Evolutionary conservation across 2,113 vertebrate species (phyloP).

Genomic region (Conger conger): DNA sequence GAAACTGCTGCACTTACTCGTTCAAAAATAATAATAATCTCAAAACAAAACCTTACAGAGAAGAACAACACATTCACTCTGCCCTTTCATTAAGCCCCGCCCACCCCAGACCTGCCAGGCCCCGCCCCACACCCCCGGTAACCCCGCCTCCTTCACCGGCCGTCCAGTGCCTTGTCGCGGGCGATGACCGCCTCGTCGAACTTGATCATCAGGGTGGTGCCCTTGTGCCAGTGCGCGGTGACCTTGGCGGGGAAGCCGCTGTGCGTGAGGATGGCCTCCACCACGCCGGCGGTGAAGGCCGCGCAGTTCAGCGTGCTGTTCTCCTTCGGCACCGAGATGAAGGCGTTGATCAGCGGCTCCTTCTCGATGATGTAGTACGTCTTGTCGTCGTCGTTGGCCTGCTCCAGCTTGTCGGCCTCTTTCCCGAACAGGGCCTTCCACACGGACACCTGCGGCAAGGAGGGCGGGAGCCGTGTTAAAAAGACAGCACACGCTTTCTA

Average conservation of each 20-base stretch:
- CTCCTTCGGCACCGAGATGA: conserved; percentile 90
- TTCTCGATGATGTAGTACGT: conserved; percentile 94
- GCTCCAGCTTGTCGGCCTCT: conserved; percentile 91
- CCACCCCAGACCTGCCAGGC: background rate
- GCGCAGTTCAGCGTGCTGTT: conserved; percentile 95
- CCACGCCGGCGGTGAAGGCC: conserved; percentile 85
- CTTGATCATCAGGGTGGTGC: conserved; percentile 96
- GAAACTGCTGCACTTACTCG: background rate
- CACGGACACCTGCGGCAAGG: conserved; percentile 69
- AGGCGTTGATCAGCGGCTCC: conserved; percentile 87
- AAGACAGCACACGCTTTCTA: too few relatives aligned
- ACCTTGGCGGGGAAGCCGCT: conserved; percentile 91
- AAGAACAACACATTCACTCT: background rate
- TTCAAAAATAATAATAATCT: background rate
- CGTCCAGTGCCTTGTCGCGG: conserved; percentile 84
- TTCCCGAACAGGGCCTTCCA: conserved; percentile 91
- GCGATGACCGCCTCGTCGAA: conserved; percentile 88
- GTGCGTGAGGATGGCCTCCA: conserved; percentile 86
- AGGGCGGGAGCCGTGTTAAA: background rate
- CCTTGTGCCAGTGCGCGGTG: conserved; percentile 94
- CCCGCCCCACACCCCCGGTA: conserved; percentile 1
- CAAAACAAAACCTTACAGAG: background rate
- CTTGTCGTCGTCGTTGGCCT: conserved; percentile 91
- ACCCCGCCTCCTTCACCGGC: conserved; percentile 64
- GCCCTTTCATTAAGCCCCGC: background rate